phyloP scores from a whole-genome alignment of 2,797 vertebrate genomes.

The Halcyon leucocephala region DNA sequence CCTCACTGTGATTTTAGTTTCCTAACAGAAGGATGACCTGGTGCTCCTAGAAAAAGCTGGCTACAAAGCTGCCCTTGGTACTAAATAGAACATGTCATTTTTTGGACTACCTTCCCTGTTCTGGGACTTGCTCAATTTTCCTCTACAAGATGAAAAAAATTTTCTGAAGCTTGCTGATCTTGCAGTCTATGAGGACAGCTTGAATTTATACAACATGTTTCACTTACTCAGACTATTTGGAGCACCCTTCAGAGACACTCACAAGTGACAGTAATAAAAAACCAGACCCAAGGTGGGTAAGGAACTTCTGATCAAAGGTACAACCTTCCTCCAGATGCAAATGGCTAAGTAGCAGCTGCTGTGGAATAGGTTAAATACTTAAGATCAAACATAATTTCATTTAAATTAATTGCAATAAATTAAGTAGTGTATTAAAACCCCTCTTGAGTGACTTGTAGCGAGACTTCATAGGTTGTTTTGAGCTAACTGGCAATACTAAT shows the following conservation, averaged over 20 bases:
- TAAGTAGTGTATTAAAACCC: background rate
- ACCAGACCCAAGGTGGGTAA: background rate
- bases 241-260: background rate
- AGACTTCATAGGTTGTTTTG: background rate
- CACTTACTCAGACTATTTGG: background rate
- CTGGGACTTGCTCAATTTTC: background rate
- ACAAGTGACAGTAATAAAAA: background rate
- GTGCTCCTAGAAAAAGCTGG: background rate
- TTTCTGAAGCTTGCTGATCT: constrained; percentile 35
- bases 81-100: constrained; percentile 9
- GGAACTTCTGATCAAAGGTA: background rate
- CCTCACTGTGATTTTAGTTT: background rate
- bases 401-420: background rate
- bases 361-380: background rate
- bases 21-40: background rate
- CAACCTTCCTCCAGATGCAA: background rate
- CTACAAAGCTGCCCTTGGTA: background rate
- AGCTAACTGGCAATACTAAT: background rate
- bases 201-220: background rate
- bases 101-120: background rate
- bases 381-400: background rate
- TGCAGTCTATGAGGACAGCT: background rate
- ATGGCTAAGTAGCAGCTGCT: background rate
- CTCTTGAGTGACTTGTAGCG: background rate
- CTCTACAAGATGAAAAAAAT: background rate